Base-by-base conservation (phyloP, 2,113 vertebrate genomes). In the Cyanistes caeruleus region DNA sequence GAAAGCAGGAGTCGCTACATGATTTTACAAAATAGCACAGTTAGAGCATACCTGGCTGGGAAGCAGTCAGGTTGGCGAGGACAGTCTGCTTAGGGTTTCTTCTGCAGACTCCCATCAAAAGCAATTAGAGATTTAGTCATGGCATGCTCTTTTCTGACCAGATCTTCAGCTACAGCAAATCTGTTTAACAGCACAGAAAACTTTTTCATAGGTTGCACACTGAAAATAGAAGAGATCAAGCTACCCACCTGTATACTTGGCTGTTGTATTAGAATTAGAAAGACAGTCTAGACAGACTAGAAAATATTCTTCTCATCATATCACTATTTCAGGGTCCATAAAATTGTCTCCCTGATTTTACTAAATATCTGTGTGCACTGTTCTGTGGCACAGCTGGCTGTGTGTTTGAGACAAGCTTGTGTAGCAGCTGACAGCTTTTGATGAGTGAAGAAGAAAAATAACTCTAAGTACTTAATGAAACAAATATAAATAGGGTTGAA, bases 31-130 rank as follows among this genome's bases (percentile, higher is more conserved):
- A 74, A 74, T 19, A 24, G 5, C 22, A 60, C 28, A 31, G 14
- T 24, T 35, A 48, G 21, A 63, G 37, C 9, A 48, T 3, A 28
- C 0, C 0, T 33, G 52, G 13, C 10, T 55, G 30, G 30, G 76
- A 63, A 59, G 39, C 35, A 44, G 11, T 21, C 27, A 41, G 62
- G 7, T 13, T 82, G 33, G 13, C n/a, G 58, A 79, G 25, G 9
- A 35, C 31, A 53, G 11, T 25, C 24, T 43, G 25, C 24, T 72
- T 70, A 49, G 28, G 30, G 9, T 10, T 90, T 21, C 46, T 85
- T 30, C 67, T 83, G 33, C 39, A 90, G 43, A 11, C 28, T 78
- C 31, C 23, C 21, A 23, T 51, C 11, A n/a, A 75, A 55, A 55
- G 35, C 23, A 82, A 55, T 70, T 37, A 51, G 28, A 65, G 33